Evolutionary conservation across 2,888 invertebrate genomes (phyloP), one percentile per base, ranked within the genome.

Genomic region (Idaea aversata): DNA sequence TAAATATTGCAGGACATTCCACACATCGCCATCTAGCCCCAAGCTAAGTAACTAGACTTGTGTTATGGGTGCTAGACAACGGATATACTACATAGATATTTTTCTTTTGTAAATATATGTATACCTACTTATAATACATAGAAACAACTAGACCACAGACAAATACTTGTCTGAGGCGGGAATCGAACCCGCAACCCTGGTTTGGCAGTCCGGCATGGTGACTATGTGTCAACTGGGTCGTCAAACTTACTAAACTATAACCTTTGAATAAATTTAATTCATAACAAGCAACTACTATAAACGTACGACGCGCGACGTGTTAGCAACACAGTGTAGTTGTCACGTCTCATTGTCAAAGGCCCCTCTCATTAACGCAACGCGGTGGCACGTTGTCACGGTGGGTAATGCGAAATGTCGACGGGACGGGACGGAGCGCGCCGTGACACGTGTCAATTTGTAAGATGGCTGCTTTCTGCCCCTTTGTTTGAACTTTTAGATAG

Each of bases 401-500:
- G 5, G 47, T 47, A 0, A 7, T 13, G 66, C 68, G 70, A 68
- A 67, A 69, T 65, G 69, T 67, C 66, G 69, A 63, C 65, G 16
- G 34, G 61, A 59, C 57, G 57, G 59, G 15, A 16, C 47, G 61
- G 67, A 64, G 67, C 68, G 65, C 70, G 66, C 64, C 61, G 68
- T 69, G 71, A 73, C 71, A 69, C 70, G 71, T 70, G 71, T 73
- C 73, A 73, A 73, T 73, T 73, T 70, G 70, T 67, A 67, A 67
- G 71, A 64, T 65, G 64, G 34, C 63, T 59, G 59, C 69, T 69
- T 66, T 66, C 62, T 65, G 61, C 60, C 63, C 63, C 61, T 65
- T 70, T 67, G 65, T 69, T 64, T 63, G 62, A 66, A 67, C 47
- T 47, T 47, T 47, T 47, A 47, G 0, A 47, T 47, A 10, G 47